A percentile compares a stretch with the other conserved stretches of the same genome.
phyloP scores from a whole-genome alignment of 2,797 vertebrate genomes.

The Xenopus petersii region DNA sequence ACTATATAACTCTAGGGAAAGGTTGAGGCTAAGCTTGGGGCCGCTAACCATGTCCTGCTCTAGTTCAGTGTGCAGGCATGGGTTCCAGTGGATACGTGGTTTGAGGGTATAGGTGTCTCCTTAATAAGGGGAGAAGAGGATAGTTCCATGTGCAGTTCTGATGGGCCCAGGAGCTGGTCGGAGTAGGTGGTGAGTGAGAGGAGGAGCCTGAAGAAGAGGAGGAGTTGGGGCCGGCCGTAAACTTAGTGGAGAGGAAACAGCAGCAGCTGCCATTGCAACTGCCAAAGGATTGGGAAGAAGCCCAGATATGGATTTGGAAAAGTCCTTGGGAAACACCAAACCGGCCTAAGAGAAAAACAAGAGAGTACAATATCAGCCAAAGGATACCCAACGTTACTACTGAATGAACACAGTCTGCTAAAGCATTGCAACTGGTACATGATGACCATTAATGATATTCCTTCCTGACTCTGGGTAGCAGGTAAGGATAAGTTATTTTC shows the following conservation, averaged over 20 bases:
- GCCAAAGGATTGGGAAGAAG: slow-evolving; percentile 84
- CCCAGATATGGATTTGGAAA: slow-evolving; percentile 84
- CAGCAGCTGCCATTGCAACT: slow-evolving; percentile 84
- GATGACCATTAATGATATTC: no score
- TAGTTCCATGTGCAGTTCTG: slow-evolving; percentile 85
- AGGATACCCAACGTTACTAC: no score
- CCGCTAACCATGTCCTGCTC: slow-evolving; percentile 31
- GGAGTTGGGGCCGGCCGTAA: slow-evolving; percentile 72
- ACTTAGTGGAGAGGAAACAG: slow-evolving; percentile 76
- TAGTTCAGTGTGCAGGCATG: slow-evolving; percentile 31
- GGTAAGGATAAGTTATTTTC: no score
- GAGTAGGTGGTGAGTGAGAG: slow-evolving; percentile 82
- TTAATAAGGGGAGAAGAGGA: slow-evolving; percentile 94
- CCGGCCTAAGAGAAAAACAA: slow-evolving; percentile 50
- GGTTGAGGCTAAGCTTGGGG: slow-evolving; percentile 27
- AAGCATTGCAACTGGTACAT: no score
- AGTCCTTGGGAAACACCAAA: slow-evolving; percentile 81
- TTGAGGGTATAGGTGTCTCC: slow-evolving; percentile 42
- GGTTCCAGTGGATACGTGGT: slow-evolving; percentile 39
- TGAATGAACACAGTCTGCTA: no score
- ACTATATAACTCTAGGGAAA: slow-evolving; percentile 29
- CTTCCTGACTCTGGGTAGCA: no score
- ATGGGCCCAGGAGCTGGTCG: slow-evolving; percentile 87
- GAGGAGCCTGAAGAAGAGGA: slow-evolving; percentile 79
- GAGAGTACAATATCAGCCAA: no score